Evolutionary conservation across 2,888 invertebrate species (phyloP), one percentile per base, ranked within the genome.

Genomic region (Apamea crenata): DNA sequence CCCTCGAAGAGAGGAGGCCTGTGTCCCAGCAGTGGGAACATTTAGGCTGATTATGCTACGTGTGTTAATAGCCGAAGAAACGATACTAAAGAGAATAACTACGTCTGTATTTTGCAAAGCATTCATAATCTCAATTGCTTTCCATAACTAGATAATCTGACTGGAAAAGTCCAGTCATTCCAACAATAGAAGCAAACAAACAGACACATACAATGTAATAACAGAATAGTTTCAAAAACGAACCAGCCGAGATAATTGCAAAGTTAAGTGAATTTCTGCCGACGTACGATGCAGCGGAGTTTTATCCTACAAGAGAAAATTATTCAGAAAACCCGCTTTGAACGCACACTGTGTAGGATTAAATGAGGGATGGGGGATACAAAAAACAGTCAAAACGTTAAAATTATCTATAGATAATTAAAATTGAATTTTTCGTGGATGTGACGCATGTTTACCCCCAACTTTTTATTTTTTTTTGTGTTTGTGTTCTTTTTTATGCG

Each of bases 241-340:
- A 76, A 72, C 53, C 25, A 50, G 69, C 14, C n/a, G 63, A 74
- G 80, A 79, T 87, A 87, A 84, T 84, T 84, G 73, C 73, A 53
- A 84, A 87, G 84, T 84, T 74, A 84, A 85, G 68, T 85, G 85
- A 84, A 85, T 85, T 84, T 87, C 87, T 76, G 40, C 47, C 61
- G 56, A 85, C 81, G 74, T 67, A 18, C 73, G 59, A 70, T 70
- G 80, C 73, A 74, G 65, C n/a, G 63, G 14, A 63, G 32, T 56
- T 18, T 18, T 56, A 7, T 14, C 36, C 40, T 18, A 6, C 25
- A 32, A 10, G 6, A 56, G n/a, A 40, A 61, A 61, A 63, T 47
- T 40, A 5, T 59, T 8, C 86, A 86, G 86, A 83, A 86, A 32
- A 70, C 8, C 53, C 65, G 12, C 36, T 36, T 65, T 25, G 36